A percentile compares a stretch with the other conserved stretches of the same genome.
These are phyloP conservation scores for Chaetops frenatus DNA, from an alignment of 2,113 vertebrate species.

Conservation along the genomic window DNA sequence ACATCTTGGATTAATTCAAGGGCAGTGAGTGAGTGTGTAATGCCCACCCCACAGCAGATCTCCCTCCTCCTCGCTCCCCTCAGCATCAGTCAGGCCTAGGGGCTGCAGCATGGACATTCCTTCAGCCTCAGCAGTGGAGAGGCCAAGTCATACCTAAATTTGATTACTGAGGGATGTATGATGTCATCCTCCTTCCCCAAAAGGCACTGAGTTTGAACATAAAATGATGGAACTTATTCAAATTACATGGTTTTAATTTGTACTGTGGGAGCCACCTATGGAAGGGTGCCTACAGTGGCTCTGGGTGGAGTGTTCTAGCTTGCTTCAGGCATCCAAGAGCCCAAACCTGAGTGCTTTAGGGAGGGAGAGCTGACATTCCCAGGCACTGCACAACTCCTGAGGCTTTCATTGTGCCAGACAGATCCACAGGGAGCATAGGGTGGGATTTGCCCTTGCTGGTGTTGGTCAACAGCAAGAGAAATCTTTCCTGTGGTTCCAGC, in stretches of 20 bases:
- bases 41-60: too few relatives aligned
- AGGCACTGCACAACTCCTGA: neutral
- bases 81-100: neutral
- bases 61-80: neutral
- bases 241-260: neutral
- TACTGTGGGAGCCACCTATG: neutral
- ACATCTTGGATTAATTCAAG: neutral
- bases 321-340: neutral
- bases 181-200: neutral
- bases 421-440: neutral
- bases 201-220: neutral
- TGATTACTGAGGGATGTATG: neutral
- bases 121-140: neutral
- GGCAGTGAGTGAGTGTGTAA: neutral
- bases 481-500: neutral
- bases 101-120: neutral
- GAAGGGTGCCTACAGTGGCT: neutral
- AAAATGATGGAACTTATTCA: neutral
- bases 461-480: neutral
- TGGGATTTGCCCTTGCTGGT: neutral
- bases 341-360: neutral
- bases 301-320: neutral
- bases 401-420: neutral
- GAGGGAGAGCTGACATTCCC: neutral
- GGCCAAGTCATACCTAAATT: neutral